A percentile compares a stretch with the other conserved stretches of the same genome.
Evolutionary conservation across 2,888 invertebrate genomes (phyloP).

Genomic region (Maniola hyperantus): DNA sequence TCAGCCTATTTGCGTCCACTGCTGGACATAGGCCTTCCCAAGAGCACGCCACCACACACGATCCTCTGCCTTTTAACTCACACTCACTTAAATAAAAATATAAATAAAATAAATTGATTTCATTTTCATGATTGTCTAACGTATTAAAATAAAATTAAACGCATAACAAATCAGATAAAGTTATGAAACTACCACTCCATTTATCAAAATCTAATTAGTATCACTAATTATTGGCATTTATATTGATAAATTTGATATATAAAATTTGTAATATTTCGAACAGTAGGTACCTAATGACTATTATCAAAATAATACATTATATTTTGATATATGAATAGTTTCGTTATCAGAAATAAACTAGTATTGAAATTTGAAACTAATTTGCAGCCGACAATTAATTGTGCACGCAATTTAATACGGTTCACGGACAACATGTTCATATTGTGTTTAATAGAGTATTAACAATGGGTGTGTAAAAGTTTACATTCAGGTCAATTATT

Average conservation of each 20-base stretch:
- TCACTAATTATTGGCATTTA: not conserved
- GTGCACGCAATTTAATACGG: not conserved
- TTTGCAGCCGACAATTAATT: not conserved
- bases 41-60: too few species aligned
- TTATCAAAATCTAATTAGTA: not conserved
- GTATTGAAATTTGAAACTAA: constrained; percentile 1
- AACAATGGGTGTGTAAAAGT: constrained; percentile 5
- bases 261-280: not conserved
- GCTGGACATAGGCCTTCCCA: too few species aligned
- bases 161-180: too few species aligned
- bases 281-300: not conserved
- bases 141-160: too few species aligned
- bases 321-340: not conserved
- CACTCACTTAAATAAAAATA: too few species aligned
- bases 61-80: too few species aligned
- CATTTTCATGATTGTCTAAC: too few species aligned
- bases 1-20: too few species aligned
- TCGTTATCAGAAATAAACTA: constrained; percentile 1
- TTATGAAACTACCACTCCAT: not conserved
- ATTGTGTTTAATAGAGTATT: constrained; percentile 5
- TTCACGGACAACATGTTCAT: not conserved
- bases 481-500: not conserved
- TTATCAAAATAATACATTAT: not conserved
- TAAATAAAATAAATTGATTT: too few species aligned
- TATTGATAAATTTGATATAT: not conserved